These are phyloP conservation scores for Babyrousa celebensis DNA, from an alignment of 2,797 vertebrate species.

Conservation along the genomic window DNA sequence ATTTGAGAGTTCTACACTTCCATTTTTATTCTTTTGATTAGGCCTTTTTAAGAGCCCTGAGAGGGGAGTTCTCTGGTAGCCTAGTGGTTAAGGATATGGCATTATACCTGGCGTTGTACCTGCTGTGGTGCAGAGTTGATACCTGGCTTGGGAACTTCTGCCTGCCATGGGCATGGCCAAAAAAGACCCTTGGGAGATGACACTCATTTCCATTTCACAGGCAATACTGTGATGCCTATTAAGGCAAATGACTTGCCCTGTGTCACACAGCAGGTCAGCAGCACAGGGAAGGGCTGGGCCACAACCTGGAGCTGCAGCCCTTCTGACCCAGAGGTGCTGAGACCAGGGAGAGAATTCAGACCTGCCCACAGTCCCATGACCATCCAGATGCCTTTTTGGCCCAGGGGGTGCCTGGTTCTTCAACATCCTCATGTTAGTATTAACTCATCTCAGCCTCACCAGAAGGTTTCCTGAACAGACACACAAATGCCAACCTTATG, in stretches of 20 bases:
- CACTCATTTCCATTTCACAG: neutral
- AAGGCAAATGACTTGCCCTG: too few relatives aligned
- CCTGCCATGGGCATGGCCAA: too few relatives aligned
- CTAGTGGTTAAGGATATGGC: too few relatives aligned
- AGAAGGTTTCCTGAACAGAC: constrained; percentile 67
- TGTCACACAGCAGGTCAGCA: rapidly evolving
- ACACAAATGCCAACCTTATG: constrained; percentile 19
- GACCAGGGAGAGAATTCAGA: neutral
- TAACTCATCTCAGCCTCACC: neutral
- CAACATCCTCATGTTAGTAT: neutral
- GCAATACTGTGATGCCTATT: neutral
- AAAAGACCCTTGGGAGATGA: neutral
- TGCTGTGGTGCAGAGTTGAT: too few relatives aligned
- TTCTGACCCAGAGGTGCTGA: neutral
- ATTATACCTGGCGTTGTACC: too few relatives aligned
- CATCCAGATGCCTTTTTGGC: neutral
- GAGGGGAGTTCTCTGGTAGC: too few relatives aligned
- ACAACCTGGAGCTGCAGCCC: neutral
- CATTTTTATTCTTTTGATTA: neutral
- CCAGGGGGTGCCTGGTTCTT: neutral
- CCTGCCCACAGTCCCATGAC: rapidly evolving
- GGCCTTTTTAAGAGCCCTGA: neutral
- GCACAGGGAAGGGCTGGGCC: neutral
- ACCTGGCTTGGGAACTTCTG: too few relatives aligned
- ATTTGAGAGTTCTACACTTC: neutral